Evolutionary conservation across 2,888 invertebrate genomes (phyloP), one percentile per base, ranked within the genome.

Genomic region (Adelphocoris suturalis): DNA sequence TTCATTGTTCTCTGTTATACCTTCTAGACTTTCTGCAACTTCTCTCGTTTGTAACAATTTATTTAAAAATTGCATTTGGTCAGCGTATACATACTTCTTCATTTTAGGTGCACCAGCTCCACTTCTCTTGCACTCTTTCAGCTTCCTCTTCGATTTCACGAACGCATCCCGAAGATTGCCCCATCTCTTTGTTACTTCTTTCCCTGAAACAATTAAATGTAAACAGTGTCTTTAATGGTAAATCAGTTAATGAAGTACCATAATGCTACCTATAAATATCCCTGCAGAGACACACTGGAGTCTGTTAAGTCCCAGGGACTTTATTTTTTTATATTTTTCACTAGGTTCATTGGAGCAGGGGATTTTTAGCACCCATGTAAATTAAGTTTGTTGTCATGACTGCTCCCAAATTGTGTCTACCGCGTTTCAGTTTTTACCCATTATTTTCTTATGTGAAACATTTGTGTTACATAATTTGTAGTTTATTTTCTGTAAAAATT

Each of bases 51-150:
- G 78, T 14, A 78, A 78, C 27, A 78, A 78, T 78, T 78, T 78
- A 78, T 11, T 14, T 78, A 78, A 78, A 90, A 90, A 90, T 82
- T 90, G 81, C 90, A 87, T 90, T 82, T 90, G 90, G 75, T 90
- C 90, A 76, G 90, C 75, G 76, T 90, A 82, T 12, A 90, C 82
- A 55, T 90, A 90, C 55, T 87, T 87, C 76, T 88, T 90, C 23
- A 76, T 87, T 2, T 90, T 89, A 89, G 14, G 23, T 55, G 90
- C 89, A 89, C 90, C 89, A 68, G 78, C 78, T 11, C 78, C 78
- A 78, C 78, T 78, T 78, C 23, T 78, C 78, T 78, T 78, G 27
- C 78, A 78, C 13, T 78, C 78, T 78, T 78, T 78, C 27, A 78
- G 78, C 78, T 78, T 78, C 27, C 78, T 78, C 7, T 78, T 78